Base-by-base conservation (phyloP, 2,888 invertebrate genomes). In the Lottia scabra region DNA sequence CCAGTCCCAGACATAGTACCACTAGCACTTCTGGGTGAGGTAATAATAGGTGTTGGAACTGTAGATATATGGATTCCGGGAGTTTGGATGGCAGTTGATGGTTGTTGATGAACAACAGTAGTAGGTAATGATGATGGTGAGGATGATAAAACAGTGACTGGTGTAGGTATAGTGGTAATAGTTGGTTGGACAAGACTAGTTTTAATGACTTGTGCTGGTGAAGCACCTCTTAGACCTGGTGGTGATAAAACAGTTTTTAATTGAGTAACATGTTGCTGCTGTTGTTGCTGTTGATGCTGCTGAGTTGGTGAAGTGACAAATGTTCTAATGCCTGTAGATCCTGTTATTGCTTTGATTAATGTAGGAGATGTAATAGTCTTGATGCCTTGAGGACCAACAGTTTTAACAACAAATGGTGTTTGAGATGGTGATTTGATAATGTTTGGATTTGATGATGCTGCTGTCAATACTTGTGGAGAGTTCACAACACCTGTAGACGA, bases 141-240 rank as follows among this genome's bases (percentile, higher is more conserved):
- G 27, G 64, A 63, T 76, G 80, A n/a, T 63, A 62, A 19, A 72
- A 68, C 69, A 70, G 78, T 19, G 72, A 76, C 10, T 66, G 72
- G n/a, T 63, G 83, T 69, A 72, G 79, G 71, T 72, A 77, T 70
- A 75, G 84, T 69, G 81, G 87, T 77, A 67, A 76, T 71, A 67
- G 77, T 65, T 65, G 78, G 68, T 76, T 75, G 73, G 71, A 72
- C 74, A 79, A 80, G 76, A 78, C 73, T 75, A 64, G 78, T 72
- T 79, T 75, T 72, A 88, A 45, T 89, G 87, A 83, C 94, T 71
- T 75, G 64, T 75, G 68, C 65, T 70, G 75, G 23, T 77, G 74
- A 67, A 76, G 76, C 68, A 75, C 77, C 46, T 75, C 73, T 62
- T 75, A 75, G 30, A 74, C 27, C 38, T 72, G 56, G n/a, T 65